These are phyloP conservation scores for Drosophila quadrilineata DNA, from an alignment of 1,140 invertebrate genomes.

Conservation along the genomic window DNA sequence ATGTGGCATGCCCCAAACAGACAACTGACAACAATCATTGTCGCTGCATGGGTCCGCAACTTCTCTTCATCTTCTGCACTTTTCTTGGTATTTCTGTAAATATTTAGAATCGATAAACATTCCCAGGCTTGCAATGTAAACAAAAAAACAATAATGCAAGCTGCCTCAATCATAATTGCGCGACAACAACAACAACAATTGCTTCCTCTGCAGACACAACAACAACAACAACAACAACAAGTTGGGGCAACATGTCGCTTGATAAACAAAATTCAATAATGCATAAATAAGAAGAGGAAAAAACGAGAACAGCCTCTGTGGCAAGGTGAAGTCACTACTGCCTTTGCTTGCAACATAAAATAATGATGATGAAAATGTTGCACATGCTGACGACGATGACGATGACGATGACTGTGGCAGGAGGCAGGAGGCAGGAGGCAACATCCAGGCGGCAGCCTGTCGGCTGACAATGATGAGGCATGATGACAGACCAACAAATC, in stretches of 20 bases:
- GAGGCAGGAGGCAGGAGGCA: conserved; percentile 18
- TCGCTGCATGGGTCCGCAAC: conserved; percentile 4
- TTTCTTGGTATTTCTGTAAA: conserved; percentile 24
- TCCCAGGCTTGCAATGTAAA: conserved; percentile 44
- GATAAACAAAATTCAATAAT: conserved; percentile 79
- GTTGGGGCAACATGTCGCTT: conserved; percentile 45
- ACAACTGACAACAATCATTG: conserved; percentile 1
- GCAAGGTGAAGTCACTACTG: conserved; percentile 34
- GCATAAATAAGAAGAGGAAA: conserved; percentile 54
- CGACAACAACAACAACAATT: conserved; percentile 24
- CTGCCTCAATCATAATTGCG: conserved; percentile 35
- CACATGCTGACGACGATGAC: conserved; percentile 59
- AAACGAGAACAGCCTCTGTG: conserved; percentile 21
- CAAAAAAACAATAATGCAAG: conserved; percentile 3
- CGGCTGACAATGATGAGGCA: conserved; percentile 76
- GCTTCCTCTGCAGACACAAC: background rate
- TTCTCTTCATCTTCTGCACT: background rate
- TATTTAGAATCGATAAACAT: conserved; percentile 60
- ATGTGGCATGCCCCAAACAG: too few relatives aligned
- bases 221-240: conserved; percentile 3
- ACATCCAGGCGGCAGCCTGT: conserved; percentile 6
- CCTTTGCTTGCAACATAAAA: conserved; percentile 61
- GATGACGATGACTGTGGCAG: conserved; percentile 12
- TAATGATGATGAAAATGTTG: conserved; percentile 79
- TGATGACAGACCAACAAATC: conserved; percentile 79